Conservation (phyloP, 2,797 vertebrate genomes). For the Florisuga fusca region DNA sequence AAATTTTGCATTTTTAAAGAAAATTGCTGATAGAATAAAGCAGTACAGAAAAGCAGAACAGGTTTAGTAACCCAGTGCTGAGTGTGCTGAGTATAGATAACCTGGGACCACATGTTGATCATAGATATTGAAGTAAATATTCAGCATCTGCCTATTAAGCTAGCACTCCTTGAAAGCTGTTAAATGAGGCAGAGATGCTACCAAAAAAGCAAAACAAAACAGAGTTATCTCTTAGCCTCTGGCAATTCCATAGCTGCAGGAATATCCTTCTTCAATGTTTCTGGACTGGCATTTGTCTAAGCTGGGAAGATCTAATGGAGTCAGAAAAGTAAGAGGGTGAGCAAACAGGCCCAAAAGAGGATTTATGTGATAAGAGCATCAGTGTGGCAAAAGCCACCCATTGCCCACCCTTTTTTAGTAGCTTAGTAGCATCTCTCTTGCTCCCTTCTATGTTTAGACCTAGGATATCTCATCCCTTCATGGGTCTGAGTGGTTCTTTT, state of each 20-base stretch:
- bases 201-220: not conserved
- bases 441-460: not conserved
- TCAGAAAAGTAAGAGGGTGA: not conserved
- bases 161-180: not conserved
- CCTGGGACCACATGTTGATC: not conserved
- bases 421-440: not conserved
- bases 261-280: not conserved
- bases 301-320: not conserved
- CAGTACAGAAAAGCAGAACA: not conserved
- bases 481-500: not conserved
- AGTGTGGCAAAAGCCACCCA: not conserved
- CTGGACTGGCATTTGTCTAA: not conserved
- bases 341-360: not conserved
- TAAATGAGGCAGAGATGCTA: not conserved
- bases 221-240: not conserved
- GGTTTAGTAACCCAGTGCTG: not conserved
- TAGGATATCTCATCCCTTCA: not conserved
- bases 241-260: not conserved
- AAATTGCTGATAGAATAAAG: not conserved
- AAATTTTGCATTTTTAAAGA: slow-evolving; percentile 1
- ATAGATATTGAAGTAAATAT: not conserved
- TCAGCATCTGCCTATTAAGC: not conserved
- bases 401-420: not conserved
- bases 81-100: slow-evolving; percentile 34
- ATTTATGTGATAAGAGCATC: not conserved